Evolutionary conservation across 2,888 invertebrate genomes (phyloP), one percentile per base, ranked within the genome.

Genomic region (Plebejus anna): DNA sequence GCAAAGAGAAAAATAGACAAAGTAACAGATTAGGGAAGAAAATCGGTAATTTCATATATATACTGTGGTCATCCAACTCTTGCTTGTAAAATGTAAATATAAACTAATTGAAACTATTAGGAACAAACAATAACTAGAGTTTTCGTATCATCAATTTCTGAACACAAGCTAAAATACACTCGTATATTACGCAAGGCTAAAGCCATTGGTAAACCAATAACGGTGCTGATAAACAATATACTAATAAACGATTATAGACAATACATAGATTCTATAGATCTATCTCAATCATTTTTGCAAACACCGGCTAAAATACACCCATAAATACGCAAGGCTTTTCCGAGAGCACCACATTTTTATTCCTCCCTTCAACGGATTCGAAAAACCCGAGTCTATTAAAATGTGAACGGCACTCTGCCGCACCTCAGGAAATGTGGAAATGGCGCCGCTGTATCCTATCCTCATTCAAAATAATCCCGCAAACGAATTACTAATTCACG

Each of bases 391-490:
- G 36, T 32, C 55, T 32, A 47, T 73, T 73, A 47, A 73, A 28
- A 73, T 73, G 57, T 66, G 13, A 66, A 36, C 66, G 32, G 32
- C 66, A 66, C 66, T 66, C 66, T 4, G 13, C 66, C 32, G 66
- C 66, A 66, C 66, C 66, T 66, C 66, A 32, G 66, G 16, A 66
- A 66, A 66, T 36, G 66, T 66, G 66, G 66, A 66, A 66, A 32
- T 36, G 66, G 32, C 16, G 66, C 66, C 13, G 66, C 66, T 13
- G 5, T 36, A 66, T 36, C 32, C 66, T 28, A 36, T 36, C 32
- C 66, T 66, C 66, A 66, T 66, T 66, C 66, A 32, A 66, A 66
- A 66, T 66, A 66, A 36, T 66, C 66, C 66, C 66, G 66, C 66
- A 66, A 66, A 36, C 32, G 66, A 66, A 36, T 66, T 66, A 66